phyloP scores from a whole-genome alignment of 2,888 invertebrate genomes.

The Mythimna vitellina region DNA sequence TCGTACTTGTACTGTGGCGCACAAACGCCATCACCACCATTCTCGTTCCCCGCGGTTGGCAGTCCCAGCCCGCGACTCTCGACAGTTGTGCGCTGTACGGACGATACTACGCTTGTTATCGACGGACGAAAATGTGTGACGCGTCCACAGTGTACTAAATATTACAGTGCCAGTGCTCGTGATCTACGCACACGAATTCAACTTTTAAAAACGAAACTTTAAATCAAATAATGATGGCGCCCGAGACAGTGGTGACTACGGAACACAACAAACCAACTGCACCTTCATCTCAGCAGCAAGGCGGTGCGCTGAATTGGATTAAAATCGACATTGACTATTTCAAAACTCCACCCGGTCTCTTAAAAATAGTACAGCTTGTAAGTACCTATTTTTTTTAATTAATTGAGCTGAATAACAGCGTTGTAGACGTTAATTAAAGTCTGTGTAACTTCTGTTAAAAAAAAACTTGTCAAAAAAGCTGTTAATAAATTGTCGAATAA shows the following conservation, averaged over 20 bases:
- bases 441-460: background rate
- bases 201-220: conserved; percentile 63
- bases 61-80: conserved; percentile 65
- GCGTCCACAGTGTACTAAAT: conserved; percentile 81
- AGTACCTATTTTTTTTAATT: conserved; percentile 78
- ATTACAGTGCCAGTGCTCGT: conserved; percentile 82
- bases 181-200: conserved; percentile 65
- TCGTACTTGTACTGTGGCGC: conserved; percentile 56
- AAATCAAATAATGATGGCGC: conserved; percentile 92
- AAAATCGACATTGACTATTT: conserved; percentile 95
- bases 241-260: conserved; percentile 95
- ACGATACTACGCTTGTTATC: conserved; percentile 80
- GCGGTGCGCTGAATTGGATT: conserved; percentile 92
- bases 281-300: conserved; percentile 88
- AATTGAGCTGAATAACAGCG: background rate
- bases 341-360: conserved; percentile 94
- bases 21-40: conserved; percentile 73
- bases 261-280: conserved; percentile 92
- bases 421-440: background rate
- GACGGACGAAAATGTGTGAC: conserved; percentile 80
- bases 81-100: conserved; percentile 84
- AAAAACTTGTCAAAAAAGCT: background rate
- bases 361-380: conserved; percentile 96
- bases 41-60: conserved; percentile 72
- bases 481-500: background rate